A percentile compares a stretch with the other conserved stretches of the same genome.
These are phyloP conservation scores for Pipra filicauda DNA, from an alignment of 2,113 vertebrate species.

Conservation along the genomic window DNA sequence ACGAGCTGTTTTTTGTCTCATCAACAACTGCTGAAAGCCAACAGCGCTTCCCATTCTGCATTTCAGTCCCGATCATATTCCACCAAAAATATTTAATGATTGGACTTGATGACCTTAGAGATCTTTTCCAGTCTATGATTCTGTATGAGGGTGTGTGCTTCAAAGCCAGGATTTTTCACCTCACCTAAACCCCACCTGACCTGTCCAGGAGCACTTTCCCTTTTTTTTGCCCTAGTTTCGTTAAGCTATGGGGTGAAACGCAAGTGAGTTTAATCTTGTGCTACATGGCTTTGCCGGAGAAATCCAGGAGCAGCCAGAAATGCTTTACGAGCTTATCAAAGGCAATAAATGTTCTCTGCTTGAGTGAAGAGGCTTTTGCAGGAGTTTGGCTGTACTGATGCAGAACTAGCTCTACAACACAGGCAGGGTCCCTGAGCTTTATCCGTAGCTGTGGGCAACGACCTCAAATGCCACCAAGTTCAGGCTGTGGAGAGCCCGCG, in stretches of 20 bases:
- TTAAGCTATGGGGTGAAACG: background rate
- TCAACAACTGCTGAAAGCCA: background rate
- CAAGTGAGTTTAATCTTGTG: fast-evolving
- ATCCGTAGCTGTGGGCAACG: background rate
- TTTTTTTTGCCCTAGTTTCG: fast-evolving
- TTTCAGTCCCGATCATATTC: background rate
- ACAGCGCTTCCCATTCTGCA: background rate
- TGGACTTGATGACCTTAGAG: background rate
- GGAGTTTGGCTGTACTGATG: background rate
- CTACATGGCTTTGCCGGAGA: background rate
- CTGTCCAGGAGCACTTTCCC: background rate
- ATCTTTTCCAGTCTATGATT: background rate
- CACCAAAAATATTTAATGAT: background rate
- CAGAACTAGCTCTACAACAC: background rate
- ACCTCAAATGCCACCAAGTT: background rate
- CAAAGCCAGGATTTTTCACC: background rate
- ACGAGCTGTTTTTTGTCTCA: background rate
- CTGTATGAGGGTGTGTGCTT: background rate
- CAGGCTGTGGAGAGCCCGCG: background rate
- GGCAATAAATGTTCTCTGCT: background rate
- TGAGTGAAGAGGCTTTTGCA: background rate
- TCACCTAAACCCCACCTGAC: background rate
- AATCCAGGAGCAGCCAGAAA: background rate
- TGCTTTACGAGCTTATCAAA: background rate
- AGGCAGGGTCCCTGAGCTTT: background rate